Conservation (phyloP, 37 sponge, comb jelly and placozoan genomes). For the Amphimedon queenslandica region DNA sequence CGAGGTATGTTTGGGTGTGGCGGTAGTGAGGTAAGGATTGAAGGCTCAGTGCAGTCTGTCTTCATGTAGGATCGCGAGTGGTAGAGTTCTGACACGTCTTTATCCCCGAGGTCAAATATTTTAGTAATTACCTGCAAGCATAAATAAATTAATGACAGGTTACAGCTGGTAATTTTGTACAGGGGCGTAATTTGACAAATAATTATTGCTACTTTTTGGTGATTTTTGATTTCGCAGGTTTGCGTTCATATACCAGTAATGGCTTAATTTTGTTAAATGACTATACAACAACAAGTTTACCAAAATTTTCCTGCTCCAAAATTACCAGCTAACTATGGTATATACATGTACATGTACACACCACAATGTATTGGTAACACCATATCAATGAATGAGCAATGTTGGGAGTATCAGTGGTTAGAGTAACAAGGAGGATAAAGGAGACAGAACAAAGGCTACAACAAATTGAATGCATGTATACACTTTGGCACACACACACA, state of each 20-base stretch:
- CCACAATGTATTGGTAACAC: neutral
- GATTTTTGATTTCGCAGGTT: no score
- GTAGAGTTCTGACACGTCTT: conserved; percentile 1
- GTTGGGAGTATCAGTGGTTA: neutral
- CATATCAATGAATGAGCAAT: neutral
- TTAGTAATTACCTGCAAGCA: conserved; percentile 17
- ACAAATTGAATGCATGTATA: neutral
- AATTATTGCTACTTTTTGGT: no score
- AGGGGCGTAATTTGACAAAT: no score
- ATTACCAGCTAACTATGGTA: no score
- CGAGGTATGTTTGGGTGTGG: conserved; percentile 43
- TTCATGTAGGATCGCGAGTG: conserved; percentile 9
- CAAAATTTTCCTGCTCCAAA: no score
- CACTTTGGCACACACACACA: neutral
- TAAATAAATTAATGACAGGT: neutral
- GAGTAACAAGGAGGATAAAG: no score
- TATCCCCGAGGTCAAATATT: conserved; percentile 16
- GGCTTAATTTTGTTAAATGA: no score
- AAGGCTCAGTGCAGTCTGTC: no score
- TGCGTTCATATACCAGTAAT: no score
- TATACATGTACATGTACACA: no score
- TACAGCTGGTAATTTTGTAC: no score
- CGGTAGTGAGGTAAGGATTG: conserved; percentile 16
- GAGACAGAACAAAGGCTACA: neutral
- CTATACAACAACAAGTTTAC: no score